These are phyloP conservation scores for Atherinosoma microstoma DNA, from an alignment of 2,797 vertebrate species.

Conservation along the genomic window DNA sequence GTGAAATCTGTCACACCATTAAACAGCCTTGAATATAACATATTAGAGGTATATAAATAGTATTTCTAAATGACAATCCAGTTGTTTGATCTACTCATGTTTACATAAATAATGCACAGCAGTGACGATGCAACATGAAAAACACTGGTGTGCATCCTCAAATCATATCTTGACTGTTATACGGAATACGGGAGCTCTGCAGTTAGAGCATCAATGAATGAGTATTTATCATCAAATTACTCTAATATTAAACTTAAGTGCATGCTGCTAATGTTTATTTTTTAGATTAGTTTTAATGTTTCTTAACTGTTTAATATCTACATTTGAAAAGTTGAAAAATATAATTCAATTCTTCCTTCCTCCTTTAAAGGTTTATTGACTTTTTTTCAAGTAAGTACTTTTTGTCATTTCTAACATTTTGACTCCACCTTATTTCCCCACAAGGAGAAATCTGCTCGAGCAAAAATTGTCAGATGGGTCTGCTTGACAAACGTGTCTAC, in stretches of 20 bases:
- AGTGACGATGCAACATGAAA: neutral
- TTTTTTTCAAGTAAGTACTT: neutral
- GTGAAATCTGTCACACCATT: neutral
- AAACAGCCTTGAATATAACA: neutral
- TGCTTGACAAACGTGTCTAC: slow-evolving; percentile 45
- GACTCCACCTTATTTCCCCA: no score
- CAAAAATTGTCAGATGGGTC: slow-evolving; percentile 29
- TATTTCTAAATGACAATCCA: neutral
- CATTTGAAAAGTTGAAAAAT: neutral
- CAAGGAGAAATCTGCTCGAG: no score
- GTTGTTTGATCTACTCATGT: neutral
- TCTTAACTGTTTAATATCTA: neutral
- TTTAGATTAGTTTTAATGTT: neutral
- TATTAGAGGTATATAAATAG: neutral
- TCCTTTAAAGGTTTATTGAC: no score
- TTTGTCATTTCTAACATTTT: neutral
- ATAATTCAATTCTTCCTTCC: no score
- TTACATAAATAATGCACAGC: neutral
- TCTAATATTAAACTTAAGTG: neutral
- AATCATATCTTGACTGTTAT: neutral
- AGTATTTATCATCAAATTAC: neutral
- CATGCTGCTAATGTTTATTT: neutral
- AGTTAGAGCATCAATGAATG: neutral
- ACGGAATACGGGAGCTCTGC: neutral
- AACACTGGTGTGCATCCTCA: neutral